Base-by-base conservation (phyloP, 2,888 invertebrate species). In the Drosophila demipolita region DNA sequence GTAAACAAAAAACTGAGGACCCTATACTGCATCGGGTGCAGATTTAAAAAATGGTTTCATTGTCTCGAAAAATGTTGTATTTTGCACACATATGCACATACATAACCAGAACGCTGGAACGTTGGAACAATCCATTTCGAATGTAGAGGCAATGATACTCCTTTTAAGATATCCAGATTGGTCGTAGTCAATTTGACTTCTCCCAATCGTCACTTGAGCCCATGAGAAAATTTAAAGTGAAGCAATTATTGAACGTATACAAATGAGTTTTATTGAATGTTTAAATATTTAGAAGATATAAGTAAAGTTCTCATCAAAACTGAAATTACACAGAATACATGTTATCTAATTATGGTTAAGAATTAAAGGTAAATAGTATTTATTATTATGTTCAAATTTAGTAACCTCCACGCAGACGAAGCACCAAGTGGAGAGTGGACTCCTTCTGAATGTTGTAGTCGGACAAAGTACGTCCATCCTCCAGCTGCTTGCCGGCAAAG, bases 381-480 rank as follows among this genome's bases (percentile, higher is more conserved):
- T 40, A 32, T 62, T 26, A 20, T 48, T 32, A 36, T 20, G 20
- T 58, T 64, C 23, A 64, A 57, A 64, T 58, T 59, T 76, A 76
- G 35, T 53, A 26, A 29, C 71, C 71, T 23, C 72, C 72, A 54
- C 73, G 73, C 52, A 73, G 73, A 54, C 73, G n/a, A n/a, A n/a
- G 76, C 57, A 64, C 75, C 75, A 64, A 71, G 64, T 59, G 75
- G 50, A 75, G 66, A 57, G 63, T 75, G 1, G 57, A 75, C 63
- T 75, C 75, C 60, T 75, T 75, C 76, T 75, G 75, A 35, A 75
- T 75, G 52, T 75, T 75, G 53, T 75, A 75, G 9, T 75, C 75
- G n/a, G 75, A 75, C 11, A 75, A 3, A 6, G 75, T 75, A 0
- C 75, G 75, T 49, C 75, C 75, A 12, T 75, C 75, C 20, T 75